Evolutionary conservation across 2,888 invertebrate genomes (phyloP).

Genomic region (Pseudoips prasinana): DNA sequence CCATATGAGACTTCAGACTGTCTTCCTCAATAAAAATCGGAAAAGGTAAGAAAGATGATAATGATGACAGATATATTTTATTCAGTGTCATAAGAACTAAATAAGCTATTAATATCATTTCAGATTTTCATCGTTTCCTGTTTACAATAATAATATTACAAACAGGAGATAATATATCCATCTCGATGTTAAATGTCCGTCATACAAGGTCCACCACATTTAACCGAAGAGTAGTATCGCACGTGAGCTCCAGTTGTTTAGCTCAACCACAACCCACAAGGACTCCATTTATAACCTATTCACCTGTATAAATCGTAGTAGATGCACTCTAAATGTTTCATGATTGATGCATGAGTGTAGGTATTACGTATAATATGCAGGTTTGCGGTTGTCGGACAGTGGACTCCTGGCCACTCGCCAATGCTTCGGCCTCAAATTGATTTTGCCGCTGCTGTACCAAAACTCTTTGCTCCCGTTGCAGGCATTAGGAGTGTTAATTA

Average conservation of each 20-base stretch:
- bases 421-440: constrained; percentile 72
- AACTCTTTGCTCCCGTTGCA: constrained; percentile 61
- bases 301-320: constrained; percentile 39
- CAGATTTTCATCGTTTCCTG: no score
- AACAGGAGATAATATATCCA: no score
- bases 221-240: constrained; percentile 11
- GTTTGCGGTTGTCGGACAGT: constrained; percentile 49
- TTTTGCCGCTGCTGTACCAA: constrained; percentile 61
- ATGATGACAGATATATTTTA: no score
- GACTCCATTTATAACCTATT: constrained; percentile 28
- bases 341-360: constrained; percentile 41
- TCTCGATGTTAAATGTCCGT: no score
- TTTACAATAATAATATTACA: no score
- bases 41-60: no score
- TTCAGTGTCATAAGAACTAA: no score
- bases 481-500: constrained; percentile 63
- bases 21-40: no score
- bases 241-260: constrained; percentile 5
- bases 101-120: no score
- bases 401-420: constrained; percentile 63
- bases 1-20: no score
- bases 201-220: constrained; percentile 1
- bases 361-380: constrained; percentile 50
- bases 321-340: constrained; percentile 39
- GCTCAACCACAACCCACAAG: constrained; percentile 29